Conservation (phyloP, 2,888 invertebrate genomes). For the Drosophila leonis region DNA sequence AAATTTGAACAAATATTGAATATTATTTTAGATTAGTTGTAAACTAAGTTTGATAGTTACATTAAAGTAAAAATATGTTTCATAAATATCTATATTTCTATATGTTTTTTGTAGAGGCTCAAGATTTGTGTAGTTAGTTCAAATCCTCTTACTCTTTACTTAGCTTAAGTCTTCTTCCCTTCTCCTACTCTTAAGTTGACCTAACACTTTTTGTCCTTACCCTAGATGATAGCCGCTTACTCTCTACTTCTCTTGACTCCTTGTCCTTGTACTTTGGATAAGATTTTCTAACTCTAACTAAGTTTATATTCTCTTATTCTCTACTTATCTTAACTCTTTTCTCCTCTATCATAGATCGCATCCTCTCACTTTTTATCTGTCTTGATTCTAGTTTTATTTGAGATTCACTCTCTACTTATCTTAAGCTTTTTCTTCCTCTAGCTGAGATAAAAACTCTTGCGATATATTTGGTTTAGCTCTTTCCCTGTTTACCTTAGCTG, state of each 20-base stretch:
- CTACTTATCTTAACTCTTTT: too few relatives aligned
- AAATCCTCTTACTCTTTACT: background rate
- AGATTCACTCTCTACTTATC: too few relatives aligned
- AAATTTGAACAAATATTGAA: too few relatives aligned
- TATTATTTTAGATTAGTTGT: background rate
- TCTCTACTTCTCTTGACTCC: background rate
- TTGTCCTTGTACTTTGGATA: background rate
- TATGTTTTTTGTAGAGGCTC: background rate
- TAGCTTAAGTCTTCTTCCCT: background rate
- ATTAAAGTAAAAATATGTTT: background rate
- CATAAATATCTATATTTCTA: background rate
- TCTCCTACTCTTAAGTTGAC: background rate
- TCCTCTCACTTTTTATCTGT: too few relatives aligned
- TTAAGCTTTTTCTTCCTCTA: too few relatives aligned
- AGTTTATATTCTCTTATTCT: too few relatives aligned
- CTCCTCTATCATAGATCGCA: too few relatives aligned
- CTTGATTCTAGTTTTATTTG: too few relatives aligned
- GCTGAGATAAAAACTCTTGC: too few relatives aligned
- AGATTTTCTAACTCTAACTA: background rate
- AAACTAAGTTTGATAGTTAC: too few relatives aligned
- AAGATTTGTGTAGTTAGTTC: background rate
- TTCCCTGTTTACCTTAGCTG: too few relatives aligned
- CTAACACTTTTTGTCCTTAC: background rate
- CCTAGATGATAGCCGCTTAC: background rate
- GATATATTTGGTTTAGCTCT: too few relatives aligned